Percentiles rank a stretch among this genome's conserved stretches.
Evolutionary conservation across 2,113 vertebrate species (phyloP).

Genomic region (Caracal caracal): DNA sequence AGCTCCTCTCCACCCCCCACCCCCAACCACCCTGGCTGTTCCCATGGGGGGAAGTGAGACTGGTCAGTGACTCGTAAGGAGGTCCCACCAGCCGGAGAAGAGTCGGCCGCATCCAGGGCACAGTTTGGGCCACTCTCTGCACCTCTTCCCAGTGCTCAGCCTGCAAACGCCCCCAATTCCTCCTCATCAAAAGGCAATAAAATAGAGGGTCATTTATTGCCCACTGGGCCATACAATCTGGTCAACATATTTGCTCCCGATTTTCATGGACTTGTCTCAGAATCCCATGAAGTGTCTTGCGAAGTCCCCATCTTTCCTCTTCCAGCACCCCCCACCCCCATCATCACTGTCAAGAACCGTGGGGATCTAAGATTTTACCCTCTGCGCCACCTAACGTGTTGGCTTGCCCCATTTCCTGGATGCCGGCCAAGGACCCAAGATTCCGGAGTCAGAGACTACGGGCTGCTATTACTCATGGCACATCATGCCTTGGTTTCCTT

Average conservation of each 20-base stretch:
- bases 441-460: background rate
- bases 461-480: background rate
- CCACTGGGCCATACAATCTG: background rate
- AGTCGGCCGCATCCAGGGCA: background rate
- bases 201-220: background rate
- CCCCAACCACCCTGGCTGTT: rapidly evolving
- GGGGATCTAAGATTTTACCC: background rate
- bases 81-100: background rate
- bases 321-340: background rate
- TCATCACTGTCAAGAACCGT: background rate
- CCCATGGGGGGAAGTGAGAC: background rate
- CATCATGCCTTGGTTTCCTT: background rate
- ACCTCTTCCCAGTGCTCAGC: background rate
- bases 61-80: background rate
- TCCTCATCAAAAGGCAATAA: background rate
- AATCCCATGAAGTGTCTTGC: background rate
- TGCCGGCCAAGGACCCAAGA: background rate
- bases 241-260: background rate
- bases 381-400: background rate
- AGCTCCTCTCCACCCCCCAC: background rate
- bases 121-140: background rate
- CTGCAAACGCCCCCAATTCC: background rate
- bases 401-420: background rate
- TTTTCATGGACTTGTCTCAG: background rate
- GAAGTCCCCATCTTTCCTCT: background rate